Evolutionary conservation across 2,113 vertebrate species (phyloP).

Genomic region (Phrynocephalus versicolor): DNA sequence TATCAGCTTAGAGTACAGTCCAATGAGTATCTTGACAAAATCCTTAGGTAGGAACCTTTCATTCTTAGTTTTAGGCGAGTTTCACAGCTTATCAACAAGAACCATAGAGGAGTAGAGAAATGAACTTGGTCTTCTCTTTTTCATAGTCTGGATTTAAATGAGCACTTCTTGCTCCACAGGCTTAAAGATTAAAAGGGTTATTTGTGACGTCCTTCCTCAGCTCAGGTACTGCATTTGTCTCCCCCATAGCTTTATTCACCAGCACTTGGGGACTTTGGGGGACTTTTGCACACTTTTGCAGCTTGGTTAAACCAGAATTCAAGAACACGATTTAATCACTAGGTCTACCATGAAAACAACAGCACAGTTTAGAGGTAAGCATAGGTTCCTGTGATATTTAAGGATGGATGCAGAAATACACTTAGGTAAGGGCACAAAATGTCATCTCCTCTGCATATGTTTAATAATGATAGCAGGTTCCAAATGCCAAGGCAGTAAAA

Average conservation of each 20-base stretch:
- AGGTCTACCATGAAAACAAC: neutral
- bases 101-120: neutral
- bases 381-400: neutral
- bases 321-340: neutral
- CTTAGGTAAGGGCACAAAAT: neutral
- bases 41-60: neutral
- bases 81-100: neutral
- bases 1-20: neutral
- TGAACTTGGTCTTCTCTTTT: neutral
- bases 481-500: no score
- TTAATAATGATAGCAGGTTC: no score
- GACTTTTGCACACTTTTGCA: no score
- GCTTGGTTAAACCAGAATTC: neutral
- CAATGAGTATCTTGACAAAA: neutral
- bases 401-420: neutral
- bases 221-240: neutral
- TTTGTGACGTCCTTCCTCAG: neutral
- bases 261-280: neutral
- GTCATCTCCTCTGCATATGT: neutral
- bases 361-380: neutral
- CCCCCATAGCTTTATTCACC: neutral
- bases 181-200: neutral
- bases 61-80: neutral
- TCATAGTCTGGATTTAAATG: neutral
- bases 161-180: neutral